Evolutionary conservation across 2,888 invertebrate genomes (phyloP).

Genomic region (Eretmocerus hayati): DNA sequence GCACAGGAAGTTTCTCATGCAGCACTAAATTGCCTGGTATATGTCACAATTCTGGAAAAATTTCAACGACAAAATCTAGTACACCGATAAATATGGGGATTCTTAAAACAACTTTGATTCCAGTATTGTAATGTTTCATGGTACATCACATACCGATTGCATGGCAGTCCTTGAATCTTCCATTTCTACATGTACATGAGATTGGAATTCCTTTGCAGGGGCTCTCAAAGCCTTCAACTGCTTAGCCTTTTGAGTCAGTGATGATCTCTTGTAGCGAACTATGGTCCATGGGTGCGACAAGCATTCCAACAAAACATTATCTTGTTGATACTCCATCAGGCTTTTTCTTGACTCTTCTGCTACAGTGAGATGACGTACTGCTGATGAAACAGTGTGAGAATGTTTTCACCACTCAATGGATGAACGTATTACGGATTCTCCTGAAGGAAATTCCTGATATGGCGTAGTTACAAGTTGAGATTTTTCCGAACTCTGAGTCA

Average conservation of each 20-base stretch:
- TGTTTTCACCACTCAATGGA: slow-evolving; percentile 59
- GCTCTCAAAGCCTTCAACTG: slow-evolving; percentile 67
- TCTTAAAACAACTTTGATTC: slow-evolving; percentile 78
- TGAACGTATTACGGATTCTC: slow-evolving; percentile 42
- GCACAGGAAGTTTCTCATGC: slow-evolving; percentile 75
- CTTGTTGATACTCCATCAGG: slow-evolving; percentile 69
- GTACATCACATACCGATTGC: slow-evolving; percentile 82
- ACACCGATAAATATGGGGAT: slow-evolving; percentile 70
- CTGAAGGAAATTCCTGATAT: slow-evolving; percentile 34
- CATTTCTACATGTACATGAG: slow-evolving; percentile 71
- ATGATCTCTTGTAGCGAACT: slow-evolving; percentile 77
- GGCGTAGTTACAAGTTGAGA: slow-evolving; percentile 53
- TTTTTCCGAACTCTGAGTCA: slow-evolving; percentile 68
- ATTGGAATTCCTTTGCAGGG: slow-evolving; percentile 68
- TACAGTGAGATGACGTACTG: slow-evolving; percentile 83
- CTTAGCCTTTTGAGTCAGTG: slow-evolving; percentile 75
- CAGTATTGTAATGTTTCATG: slow-evolving; percentile 86
- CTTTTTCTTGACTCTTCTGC: slow-evolving; percentile 82
- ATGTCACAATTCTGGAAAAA: slow-evolving; percentile 76
- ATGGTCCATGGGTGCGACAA: slow-evolving; percentile 80
- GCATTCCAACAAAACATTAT: slow-evolving; percentile 72
- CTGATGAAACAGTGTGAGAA: slow-evolving; percentile 79
- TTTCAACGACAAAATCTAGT: slow-evolving; percentile 77
- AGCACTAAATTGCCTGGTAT: slow-evolving; percentile 77
- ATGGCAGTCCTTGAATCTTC: slow-evolving; percentile 78